Percentiles rank a stretch among this genome's conserved stretches.
Evolutionary conservation across 1,140 invertebrate species (phyloP).

Genomic region (Oryzaephilus surinamensis): DNA sequence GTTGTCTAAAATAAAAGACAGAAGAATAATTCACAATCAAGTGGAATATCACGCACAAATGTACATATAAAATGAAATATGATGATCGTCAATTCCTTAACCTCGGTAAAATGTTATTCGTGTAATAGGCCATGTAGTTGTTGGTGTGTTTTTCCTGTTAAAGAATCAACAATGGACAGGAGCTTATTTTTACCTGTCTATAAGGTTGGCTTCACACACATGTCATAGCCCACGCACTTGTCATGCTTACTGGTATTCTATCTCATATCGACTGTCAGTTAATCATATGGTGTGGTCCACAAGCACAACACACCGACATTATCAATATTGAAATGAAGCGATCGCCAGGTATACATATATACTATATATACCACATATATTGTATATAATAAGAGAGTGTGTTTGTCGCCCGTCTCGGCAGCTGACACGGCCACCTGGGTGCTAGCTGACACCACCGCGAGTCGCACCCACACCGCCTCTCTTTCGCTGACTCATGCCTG

Average conservation of each 20-base stretch:
- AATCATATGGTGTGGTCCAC: conserved; percentile 21
- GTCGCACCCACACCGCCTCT: conserved; percentile 23
- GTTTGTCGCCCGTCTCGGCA: conserved; percentile 28
- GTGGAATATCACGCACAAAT: no score
- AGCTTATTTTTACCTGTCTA: conserved; percentile 15
- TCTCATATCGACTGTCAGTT: conserved; percentile 24
- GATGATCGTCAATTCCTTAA: no score
- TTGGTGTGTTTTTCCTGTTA: no score
- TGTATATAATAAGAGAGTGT: no score
- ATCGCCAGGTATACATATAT: conserved; percentile 26
- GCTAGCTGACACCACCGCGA: conserved; percentile 28
- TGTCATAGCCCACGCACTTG: conserved; percentile 19
- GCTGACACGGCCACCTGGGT: conserved; percentile 30
- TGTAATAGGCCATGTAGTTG: no score
- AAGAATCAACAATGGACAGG: conserved; percentile 9
- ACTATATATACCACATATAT: no score
- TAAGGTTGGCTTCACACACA: conserved; percentile 14
- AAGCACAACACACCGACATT: conserved; percentile 23
- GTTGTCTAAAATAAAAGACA: no score
- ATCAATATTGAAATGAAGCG: conserved; percentile 31
- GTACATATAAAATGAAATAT: no score
- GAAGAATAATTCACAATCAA: no score
- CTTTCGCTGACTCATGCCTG: conserved; percentile 25
- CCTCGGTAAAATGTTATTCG: no score
- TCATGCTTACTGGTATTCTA: conserved; percentile 17